These are phyloP conservation scores for Asarcornis scutulata DNA, from an alignment of 2,113 vertebrate genomes.

Conservation along the genomic window DNA sequence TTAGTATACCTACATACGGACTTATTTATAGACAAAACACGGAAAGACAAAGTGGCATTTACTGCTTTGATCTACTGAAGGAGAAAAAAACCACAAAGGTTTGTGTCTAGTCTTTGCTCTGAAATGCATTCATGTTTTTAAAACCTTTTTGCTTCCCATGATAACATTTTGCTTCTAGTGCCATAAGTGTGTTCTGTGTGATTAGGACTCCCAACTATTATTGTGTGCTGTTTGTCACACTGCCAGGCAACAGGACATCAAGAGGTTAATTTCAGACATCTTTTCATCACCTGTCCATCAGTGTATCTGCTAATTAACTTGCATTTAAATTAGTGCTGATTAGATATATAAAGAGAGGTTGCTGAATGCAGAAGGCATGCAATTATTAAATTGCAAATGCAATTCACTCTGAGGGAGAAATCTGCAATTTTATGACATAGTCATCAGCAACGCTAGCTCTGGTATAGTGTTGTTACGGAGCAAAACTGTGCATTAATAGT, in stretches of 20 bases:
- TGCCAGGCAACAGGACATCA: background rate
- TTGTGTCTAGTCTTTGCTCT: background rate
- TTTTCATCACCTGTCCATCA: background rate
- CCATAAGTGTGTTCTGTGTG: background rate
- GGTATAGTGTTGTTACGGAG: background rate
- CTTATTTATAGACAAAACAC: background rate
- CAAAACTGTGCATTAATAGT: background rate
- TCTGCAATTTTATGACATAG: background rate
- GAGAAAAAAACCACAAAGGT: background rate
- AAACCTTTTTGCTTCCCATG: background rate
- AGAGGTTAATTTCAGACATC: background rate
- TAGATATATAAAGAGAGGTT: background rate
- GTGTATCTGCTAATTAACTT: constrained; percentile 25
- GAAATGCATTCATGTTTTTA: fast-evolving
- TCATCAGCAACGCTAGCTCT: background rate
- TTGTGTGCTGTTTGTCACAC: background rate
- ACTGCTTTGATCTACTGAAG: background rate
- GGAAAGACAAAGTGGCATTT: background rate
- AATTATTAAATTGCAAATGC: background rate
- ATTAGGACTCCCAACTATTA: background rate
- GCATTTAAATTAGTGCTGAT: constrained; percentile 43
- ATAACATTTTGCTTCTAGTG: background rate
- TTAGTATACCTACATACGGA: background rate
- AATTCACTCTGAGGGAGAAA: background rate
- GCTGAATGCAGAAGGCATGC: background rate